Base-by-base conservation (phyloP, 2,113 vertebrate genomes). In the Calyptommatus sinebrachiatus region DNA sequence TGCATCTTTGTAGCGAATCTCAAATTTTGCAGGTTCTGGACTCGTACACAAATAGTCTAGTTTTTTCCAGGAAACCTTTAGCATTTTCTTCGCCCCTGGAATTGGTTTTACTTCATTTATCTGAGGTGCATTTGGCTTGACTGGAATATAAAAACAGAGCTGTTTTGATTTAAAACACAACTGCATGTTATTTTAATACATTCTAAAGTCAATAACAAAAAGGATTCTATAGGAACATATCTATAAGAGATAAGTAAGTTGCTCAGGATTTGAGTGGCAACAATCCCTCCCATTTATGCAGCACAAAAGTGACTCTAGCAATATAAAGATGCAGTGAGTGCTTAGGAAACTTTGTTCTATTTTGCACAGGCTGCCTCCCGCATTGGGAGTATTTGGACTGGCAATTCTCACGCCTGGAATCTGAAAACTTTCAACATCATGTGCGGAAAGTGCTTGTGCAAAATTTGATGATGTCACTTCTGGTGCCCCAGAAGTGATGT, bases 31-130 rank as follows among this genome's bases (percentile, higher is more conserved):
- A 41, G 1, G 2, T 45, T 0, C 0, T 7, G 57, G 5, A 2
- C 2, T 16, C 50, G 0, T 1, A 18, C 81, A 35, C 35, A 84
- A 41, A 14, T 80, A 53, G 24, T n/a, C 3, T n/a, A 81, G 86
- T 61, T 73, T 89, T 71, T 14, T 28, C 95, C 95, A 95, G 9
- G 68, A 68, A 83, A 96, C 76, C n/a, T 31, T 83, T 80, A 96
- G 80, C 73, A 88, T 86, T 57, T 81, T 70, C 65, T 86, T 90
- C 81, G 89, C 0, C 48, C 82, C 89, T 57, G 12, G 60, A 72
- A 90, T 41, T 71, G 87, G 85, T 77, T 91, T 31, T 83, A 95
- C 77, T 46, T 73, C 87, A 77, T 74, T 68, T 85, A 93, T 91
- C 81, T 84, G 45, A 79, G 94, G 93, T 82, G 94, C 84, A 8